A percentile compares a stretch with the other conserved stretches of the same genome.
phyloP scores from a whole-genome alignment of 2,888 invertebrate genomes.

The Epinotia bilunana region DNA sequence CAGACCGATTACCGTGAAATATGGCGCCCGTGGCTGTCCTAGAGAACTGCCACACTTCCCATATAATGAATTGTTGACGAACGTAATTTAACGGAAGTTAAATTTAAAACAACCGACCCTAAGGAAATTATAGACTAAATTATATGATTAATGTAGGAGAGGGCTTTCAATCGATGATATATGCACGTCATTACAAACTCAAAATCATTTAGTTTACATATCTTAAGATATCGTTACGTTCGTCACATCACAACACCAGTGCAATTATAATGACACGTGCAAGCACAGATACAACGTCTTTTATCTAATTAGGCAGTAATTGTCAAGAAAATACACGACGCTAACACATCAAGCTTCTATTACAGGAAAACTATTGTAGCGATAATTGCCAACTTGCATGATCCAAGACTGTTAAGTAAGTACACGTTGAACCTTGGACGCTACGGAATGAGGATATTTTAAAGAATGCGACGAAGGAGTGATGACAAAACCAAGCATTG shows the following conservation, averaged over 20 bases:
- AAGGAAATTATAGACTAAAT: too few relatives aligned
- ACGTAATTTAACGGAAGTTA: too few relatives aligned
- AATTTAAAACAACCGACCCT: too few relatives aligned
- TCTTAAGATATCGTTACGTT: background rate
- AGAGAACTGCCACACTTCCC: too few relatives aligned
- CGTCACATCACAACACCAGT: background rate
- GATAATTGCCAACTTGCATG: slow-evolving; percentile 23
- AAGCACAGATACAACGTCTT: background rate
- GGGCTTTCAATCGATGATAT: background rate
- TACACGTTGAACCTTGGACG: slow-evolving; percentile 4
- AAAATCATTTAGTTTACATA: background rate
- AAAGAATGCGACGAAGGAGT: slow-evolving; percentile 4
- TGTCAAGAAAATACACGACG: slow-evolving; percentile 9
- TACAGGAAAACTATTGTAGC: slow-evolving; percentile 18
- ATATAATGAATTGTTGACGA: too few relatives aligned
- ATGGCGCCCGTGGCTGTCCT: too few relatives aligned
- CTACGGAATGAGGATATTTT: slow-evolving; percentile 10
- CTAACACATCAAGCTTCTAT: slow-evolving; percentile 11
- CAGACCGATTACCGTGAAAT: too few relatives aligned
- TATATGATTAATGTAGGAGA: too few relatives aligned
- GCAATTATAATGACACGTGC: slow-evolving; percentile 23
- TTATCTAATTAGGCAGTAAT: slow-evolving; percentile 28
- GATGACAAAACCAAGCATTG: slow-evolving; percentile 9
- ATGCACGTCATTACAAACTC: background rate
- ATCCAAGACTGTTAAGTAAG: slow-evolving; percentile 4